A percentile compares a stretch with the other conserved stretches of the same genome.
These are phyloP conservation scores for Fregata magnificens DNA, from an alignment of 2,113 vertebrate species.

Conservation along the genomic window DNA sequence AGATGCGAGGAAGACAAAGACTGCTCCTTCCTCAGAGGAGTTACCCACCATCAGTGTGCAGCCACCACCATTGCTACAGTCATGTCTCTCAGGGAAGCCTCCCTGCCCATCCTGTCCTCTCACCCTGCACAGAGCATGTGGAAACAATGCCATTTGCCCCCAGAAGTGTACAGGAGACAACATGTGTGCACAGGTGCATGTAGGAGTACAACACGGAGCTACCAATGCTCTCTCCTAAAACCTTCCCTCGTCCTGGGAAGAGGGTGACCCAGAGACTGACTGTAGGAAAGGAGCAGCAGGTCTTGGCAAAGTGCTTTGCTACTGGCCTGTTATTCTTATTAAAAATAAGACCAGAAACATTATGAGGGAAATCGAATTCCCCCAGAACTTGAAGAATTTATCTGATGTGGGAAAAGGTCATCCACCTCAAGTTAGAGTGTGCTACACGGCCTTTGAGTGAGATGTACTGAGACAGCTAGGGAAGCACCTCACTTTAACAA, in stretches of 20 bases:
- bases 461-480: neutral
- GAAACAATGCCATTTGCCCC: neutral
- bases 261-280: neutral
- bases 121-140: neutral
- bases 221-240: neutral
- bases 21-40: neutral
- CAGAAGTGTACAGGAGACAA: neutral
- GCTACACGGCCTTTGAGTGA: neutral
- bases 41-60: neutral
- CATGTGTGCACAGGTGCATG: fast-evolving
- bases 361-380: neutral
- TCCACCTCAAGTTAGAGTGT: neutral
- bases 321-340: neutral
- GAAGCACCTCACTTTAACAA: neutral
- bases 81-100: neutral
- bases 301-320: neutral
- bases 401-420: neutral
- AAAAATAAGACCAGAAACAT: neutral
- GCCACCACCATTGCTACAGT: neutral
- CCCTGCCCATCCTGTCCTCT: neutral
- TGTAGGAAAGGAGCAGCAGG: neutral
- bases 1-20: neutral
- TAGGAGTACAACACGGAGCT: neutral
- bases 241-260: neutral
- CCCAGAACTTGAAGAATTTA: neutral